These are phyloP conservation scores for Drosophila monieri DNA, from an alignment of 2,888 invertebrate genomes.

Conservation along the genomic window DNA sequence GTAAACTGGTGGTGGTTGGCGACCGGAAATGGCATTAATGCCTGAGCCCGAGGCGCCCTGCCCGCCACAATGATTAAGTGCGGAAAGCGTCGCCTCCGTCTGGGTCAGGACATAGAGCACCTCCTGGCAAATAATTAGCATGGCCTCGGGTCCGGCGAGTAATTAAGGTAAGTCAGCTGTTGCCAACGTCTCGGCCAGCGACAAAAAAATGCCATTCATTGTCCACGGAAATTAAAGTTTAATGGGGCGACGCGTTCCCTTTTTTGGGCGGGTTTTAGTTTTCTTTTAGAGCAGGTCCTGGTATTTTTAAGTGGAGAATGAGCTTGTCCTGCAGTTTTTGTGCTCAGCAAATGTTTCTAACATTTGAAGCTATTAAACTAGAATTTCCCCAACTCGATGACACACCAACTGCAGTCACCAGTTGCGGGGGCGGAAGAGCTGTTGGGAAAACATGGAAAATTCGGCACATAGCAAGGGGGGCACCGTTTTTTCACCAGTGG, in stretches of 20 bases:
- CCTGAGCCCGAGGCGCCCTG: conserved; percentile 59
- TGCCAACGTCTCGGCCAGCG: conserved; percentile 34
- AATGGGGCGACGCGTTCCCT: conserved; percentile 45
- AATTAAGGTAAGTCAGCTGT: conserved; percentile 77
- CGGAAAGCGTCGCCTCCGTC: conserved; percentile 36
- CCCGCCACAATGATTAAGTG: conserved; percentile 71
- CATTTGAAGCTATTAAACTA: conserved; percentile 31
- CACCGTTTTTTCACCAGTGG: conserved; percentile 16
- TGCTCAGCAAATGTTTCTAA: conserved; percentile 25
- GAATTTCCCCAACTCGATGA: conserved; percentile 32
- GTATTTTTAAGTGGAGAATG: conserved; percentile 15
- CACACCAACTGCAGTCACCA: conserved; percentile 22
- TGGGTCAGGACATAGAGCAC: conserved; percentile 37
- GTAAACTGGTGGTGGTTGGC: conserved; percentile 33
- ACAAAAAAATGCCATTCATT: conserved; percentile 32
- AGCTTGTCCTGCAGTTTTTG: conserved; percentile 38
- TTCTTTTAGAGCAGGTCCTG: background rate
- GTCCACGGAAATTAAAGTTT: conserved; percentile 72
- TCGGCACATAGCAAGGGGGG: conserved; percentile 5
- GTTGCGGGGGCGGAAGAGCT: conserved; percentile 3
- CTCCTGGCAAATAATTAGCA: conserved; percentile 73
- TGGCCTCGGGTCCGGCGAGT: conserved; percentile 60
- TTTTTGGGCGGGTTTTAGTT: conserved; percentile 15
- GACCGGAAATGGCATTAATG: conserved; percentile 71
- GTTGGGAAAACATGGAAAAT: conserved; percentile 34